These are phyloP conservation scores for Taurulus bubalis DNA, from an alignment of 2,113 vertebrate genomes.

Conservation along the genomic window DNA sequence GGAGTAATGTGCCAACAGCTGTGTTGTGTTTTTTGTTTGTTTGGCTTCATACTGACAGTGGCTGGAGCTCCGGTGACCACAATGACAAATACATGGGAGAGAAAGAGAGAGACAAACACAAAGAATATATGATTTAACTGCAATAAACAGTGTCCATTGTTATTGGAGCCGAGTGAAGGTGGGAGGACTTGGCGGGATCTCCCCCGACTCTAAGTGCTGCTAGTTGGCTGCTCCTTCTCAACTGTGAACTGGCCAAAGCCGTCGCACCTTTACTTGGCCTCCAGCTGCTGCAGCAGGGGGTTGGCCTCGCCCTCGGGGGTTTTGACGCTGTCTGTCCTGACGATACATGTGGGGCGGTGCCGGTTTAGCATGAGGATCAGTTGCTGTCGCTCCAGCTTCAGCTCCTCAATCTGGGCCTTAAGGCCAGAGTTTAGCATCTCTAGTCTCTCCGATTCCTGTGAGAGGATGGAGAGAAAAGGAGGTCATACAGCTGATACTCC, in stretches of 20 bases:
- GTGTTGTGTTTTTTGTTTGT: neutral
- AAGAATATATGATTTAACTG: slow-evolving; percentile 64
- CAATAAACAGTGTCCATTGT: slow-evolving; percentile 65
- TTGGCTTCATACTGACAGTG: slow-evolving; percentile 31
- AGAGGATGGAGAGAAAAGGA: neutral
- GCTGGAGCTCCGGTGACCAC: slow-evolving; percentile 43
- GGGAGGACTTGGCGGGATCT: slow-evolving; percentile 67
- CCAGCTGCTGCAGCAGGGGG: slow-evolving; percentile 91
- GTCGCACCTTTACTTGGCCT: slow-evolving; percentile 86
- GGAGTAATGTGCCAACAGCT: neutral
- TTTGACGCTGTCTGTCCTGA: slow-evolving; percentile 93
- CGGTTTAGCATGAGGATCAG: slow-evolving; percentile 95
- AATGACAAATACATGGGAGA: slow-evolving; percentile 29
- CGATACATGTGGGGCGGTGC: slow-evolving; percentile 95
- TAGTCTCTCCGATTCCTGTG: slow-evolving; percentile 93
- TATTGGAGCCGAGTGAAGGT: slow-evolving; percentile 55
- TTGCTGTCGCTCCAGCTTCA: slow-evolving; percentile 95
- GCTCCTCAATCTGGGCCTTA: slow-evolving; percentile 96
- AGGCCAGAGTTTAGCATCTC: slow-evolving; percentile 96
- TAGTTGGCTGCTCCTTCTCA: slow-evolving; percentile 59
- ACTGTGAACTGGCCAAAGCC: slow-evolving; percentile 53
- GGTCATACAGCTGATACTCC: neutral
- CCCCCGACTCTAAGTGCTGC: slow-evolving; percentile 74
- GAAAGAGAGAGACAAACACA: neutral
- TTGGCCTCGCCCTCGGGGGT: slow-evolving; percentile 90